Conservation (phyloP, 2,797 vertebrate genomes). For the Dicrostonyx torquatus region DNA sequence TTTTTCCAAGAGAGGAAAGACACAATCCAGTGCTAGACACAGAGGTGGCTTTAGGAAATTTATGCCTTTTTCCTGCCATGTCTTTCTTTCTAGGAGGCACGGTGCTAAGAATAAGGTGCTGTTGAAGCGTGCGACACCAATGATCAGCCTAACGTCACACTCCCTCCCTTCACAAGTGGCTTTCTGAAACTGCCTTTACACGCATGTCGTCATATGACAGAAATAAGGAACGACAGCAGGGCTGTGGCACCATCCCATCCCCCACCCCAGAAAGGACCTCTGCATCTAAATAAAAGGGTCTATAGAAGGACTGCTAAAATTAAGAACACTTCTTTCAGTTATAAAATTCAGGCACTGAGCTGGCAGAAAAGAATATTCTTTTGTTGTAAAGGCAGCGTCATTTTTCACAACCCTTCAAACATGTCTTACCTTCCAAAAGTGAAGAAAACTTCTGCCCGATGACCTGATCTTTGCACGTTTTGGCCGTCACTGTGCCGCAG, state of each 20-base stretch:
- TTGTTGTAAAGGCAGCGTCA: neutral
- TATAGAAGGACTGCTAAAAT: neutral
- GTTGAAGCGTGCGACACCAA: neutral
- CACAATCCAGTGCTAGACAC: neutral
- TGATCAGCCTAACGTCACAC: neutral
- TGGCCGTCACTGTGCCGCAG: slow-evolving; percentile 85
- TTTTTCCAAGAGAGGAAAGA: neutral
- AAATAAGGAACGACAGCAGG: neutral
- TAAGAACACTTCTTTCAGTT: neutral
- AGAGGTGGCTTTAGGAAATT: neutral
- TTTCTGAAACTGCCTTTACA: neutral
- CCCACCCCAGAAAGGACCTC: neutral
- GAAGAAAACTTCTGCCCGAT: slow-evolving; percentile 80
- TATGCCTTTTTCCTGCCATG: neutral
- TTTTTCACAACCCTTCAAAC: neutral
- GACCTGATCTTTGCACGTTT: slow-evolving; percentile 86
- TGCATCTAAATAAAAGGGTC: slow-evolving; percentile 12
- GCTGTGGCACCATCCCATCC: neutral
- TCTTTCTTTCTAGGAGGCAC: neutral
- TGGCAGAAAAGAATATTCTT: neutral
- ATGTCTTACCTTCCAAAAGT: slow-evolving; percentile 89
- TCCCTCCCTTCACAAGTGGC: no score
- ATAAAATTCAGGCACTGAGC: neutral
- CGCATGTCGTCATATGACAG: neutral
- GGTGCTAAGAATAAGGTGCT: neutral